Base-by-base conservation (phyloP, 2,888 invertebrate genomes). In the Phyto melanocephala region DNA sequence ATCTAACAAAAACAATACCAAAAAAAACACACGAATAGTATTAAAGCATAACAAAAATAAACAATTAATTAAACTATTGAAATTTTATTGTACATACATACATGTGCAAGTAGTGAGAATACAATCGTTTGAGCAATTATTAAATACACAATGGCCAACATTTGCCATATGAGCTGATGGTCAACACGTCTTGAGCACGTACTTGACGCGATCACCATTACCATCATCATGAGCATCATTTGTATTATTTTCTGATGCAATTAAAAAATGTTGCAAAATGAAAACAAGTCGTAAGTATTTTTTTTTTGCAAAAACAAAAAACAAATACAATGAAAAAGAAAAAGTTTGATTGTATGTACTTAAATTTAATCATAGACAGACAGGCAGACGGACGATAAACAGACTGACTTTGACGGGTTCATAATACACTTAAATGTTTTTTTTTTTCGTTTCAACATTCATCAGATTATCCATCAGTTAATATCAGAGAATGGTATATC, bases 151-250 rank as follows among this genome's bases (percentile, higher is more conserved):
- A 54, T 54, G 45, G 58, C 45, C 28, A 68, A 60, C 50, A 68
- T 50, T 68, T 60, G 60, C 76, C 58, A 81, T 60, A 67, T 28
- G 71, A 80, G 75, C 65, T 37, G 22, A 47, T 81, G 63, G 72
- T 77, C 72, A 63, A 68, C 68, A 67, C 56, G 40, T 50, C n/a
- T 63, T 10, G 62, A 68, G 72, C 81, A 81, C 74, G 77, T 77
- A 78, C 37, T 77, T 78, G 45, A 60, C 22, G 4, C 24, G 40
- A 67, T 52, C 60, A 42, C 13, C 20, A 54, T 33, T 22, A n/a
- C n/a, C 17, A 15, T 22, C 13, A 22, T 17, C 35, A 37, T 40
- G 37, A 63, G 4, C 11, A 15, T n/a, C 13, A 50, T 40, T 15
- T 22, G 17, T 40, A 20, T 3, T 4, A 35, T 65, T 37, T 50